Base-by-base conservation (phyloP, 2,797 vertebrate species). In the Salmo trutta region DNA sequence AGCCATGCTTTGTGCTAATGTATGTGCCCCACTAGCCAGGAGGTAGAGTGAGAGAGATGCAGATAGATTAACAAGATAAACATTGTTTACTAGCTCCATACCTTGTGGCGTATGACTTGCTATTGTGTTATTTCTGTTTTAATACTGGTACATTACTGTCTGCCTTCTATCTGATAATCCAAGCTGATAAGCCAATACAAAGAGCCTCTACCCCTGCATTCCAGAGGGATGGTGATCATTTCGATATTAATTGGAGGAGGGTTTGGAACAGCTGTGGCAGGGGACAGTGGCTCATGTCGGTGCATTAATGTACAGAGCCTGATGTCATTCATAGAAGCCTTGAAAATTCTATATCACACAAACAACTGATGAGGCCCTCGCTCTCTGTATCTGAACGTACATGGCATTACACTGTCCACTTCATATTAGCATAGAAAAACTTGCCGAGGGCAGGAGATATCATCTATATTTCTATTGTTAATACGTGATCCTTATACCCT, bases 361-460 rank as follows among this genome's bases (percentile, higher is more conserved):
- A 66, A 47, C 19, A 36, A 15, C 15, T 51, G 5, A 17, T n/a
- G 12, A 24, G 71, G 33, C 19, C 19, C 71, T 73, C 4, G 7
- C 10, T 54, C 1, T 74, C 36, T 74, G 4, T 82, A 8, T 82
- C 74, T 73, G 64, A 51, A 47, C 19, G 27, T 53, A 31, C 70
- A 75, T 75, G 70, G 81, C 70, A 67, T 81, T 84, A 78, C 75
- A 86, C 73, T 80, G 75, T 80, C 85, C 76, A 8, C 77, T 66
- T 27, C 85, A 80, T 87, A 83, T 27, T 27, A 29, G 62, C 79
- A 79, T 68, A 81, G 31, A 47, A 75, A 65, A 86, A 82, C 36
- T 66, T 75, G 71, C 83, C 66, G 76, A 74, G 0, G 53, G n/a
- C 81, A 82, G 84, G 84, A 91, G 81, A 80, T 84, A 21, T 1